These are phyloP conservation scores for Dicentrarchus labrax DNA, from an alignment of 2,113 vertebrate genomes.

Conservation along the genomic window DNA sequence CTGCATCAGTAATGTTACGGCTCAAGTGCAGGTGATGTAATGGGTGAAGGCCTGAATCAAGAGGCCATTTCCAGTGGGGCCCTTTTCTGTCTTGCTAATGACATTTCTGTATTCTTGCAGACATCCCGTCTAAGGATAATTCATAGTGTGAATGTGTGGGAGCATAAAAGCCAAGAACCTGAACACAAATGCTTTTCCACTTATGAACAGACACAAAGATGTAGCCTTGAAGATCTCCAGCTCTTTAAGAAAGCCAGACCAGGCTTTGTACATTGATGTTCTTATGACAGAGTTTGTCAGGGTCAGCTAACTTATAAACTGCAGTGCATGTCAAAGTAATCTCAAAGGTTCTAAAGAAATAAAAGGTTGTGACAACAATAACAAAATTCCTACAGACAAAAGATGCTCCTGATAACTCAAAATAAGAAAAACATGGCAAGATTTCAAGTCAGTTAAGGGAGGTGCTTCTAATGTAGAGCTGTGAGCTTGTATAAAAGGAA, in stretches of 20 bases:
- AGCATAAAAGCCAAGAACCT: conserved; percentile 3
- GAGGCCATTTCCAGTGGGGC: not conserved
- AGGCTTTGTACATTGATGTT: not conserved
- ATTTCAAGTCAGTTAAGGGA: not conserved
- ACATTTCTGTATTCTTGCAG: not conserved
- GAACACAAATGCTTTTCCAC: not conserved
- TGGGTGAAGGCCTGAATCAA: not conserved
- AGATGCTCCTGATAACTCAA: not conserved
- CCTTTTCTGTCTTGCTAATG: not conserved
- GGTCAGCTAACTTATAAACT: conserved; percentile 4
- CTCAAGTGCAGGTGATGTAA: not conserved
- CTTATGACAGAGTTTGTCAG: not conserved
- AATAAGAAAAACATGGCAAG: not conserved
- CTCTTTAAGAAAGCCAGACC: not conserved
- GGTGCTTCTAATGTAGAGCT: not conserved
- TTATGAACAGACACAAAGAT: not conserved
- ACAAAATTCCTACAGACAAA: not conserved
- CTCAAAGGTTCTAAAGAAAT: not conserved
- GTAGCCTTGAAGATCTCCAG: not conserved
- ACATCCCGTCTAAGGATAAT: conserved; percentile 1
- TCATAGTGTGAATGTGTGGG: not conserved
- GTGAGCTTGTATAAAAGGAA: not conserved
- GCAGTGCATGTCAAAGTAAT: not conserved
- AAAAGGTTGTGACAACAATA: not conserved
- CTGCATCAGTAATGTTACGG: not conserved